Conservation (phyloP, 2,113 vertebrate species). For the Siphamia tubifer region DNA sequence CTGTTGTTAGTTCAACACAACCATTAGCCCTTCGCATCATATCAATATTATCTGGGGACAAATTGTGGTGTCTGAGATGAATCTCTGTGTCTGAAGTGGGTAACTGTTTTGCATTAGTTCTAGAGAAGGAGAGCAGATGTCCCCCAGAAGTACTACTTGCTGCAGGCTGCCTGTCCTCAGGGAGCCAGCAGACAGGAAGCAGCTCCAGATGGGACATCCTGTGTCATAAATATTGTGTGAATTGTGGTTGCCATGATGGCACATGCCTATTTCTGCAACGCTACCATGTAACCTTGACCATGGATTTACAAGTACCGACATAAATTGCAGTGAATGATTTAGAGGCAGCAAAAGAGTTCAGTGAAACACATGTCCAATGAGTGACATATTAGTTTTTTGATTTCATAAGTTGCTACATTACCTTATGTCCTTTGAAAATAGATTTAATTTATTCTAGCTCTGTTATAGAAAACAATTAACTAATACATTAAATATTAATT, state of each 20-base stretch:
- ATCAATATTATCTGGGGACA: conserved; percentile 22
- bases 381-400: neutral
- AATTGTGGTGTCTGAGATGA: conserved; percentile 1
- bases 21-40: neutral
- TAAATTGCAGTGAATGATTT: conserved; percentile 51
- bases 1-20: too few relatives aligned
- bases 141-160: conserved; percentile 52
- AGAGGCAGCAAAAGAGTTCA: conserved; percentile 26
- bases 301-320: conserved; percentile 46
- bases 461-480: neutral
- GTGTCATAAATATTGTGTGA: conserved; percentile 71
- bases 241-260: conserved; percentile 48
- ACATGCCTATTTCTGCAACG: conserved; percentile 47
- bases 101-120: conserved; percentile 59
- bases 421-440: neutral
- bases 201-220: conserved; percentile 72
- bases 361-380: conserved; percentile 5
- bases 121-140: conserved; percentile 68
- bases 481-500: conserved; percentile 18
- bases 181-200: conserved; percentile 58
- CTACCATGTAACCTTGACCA: conserved; percentile 50
- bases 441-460: neutral
- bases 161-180: conserved; percentile 50
- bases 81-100: conserved; percentile 5
- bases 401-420: neutral